Percentiles rank a stretch among this genome's conserved stretches.
phyloP scores from a whole-genome alignment of 30 jellyfish, hydroid and myxozoan species.

The Rhopilema esculentum region DNA sequence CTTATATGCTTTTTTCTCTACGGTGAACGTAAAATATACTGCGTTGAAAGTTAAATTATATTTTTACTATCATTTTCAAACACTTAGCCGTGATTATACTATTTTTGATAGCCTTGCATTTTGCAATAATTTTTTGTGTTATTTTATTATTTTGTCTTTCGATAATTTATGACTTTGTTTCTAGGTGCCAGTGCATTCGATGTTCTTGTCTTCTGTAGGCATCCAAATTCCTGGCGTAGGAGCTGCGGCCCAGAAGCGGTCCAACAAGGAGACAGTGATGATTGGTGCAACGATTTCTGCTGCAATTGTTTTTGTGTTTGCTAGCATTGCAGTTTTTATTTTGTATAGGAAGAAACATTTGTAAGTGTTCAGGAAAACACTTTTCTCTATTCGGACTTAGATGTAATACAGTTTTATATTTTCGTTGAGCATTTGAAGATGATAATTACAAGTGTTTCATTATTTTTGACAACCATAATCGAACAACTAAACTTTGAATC shows the following conservation, averaged over 20 bases:
- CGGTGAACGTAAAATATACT: too few species aligned
- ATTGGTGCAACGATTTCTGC: background rate
- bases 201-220: background rate
- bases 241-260: background rate
- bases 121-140: too few species aligned
- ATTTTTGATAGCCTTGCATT: too few species aligned
- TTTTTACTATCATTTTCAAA: too few species aligned
- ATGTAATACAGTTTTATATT: background rate
- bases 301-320: background rate
- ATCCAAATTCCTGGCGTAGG: background rate
- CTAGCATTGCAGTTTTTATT: background rate
- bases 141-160: too few species aligned
- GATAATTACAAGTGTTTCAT: too few species aligned
- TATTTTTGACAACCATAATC: too few species aligned
- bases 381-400: background rate
- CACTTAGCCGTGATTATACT: too few species aligned
- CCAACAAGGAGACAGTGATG: background rate
- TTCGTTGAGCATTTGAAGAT: too few species aligned
- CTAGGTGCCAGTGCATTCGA: background rate
- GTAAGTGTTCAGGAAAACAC: background rate
- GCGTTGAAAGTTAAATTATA: too few species aligned
- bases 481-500: too few species aligned
- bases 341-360: background rate
- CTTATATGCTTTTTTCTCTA: too few species aligned
- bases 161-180: background rate